Conservation (phyloP, 2,797 vertebrate species). For the Mionectes olivaceus region DNA sequence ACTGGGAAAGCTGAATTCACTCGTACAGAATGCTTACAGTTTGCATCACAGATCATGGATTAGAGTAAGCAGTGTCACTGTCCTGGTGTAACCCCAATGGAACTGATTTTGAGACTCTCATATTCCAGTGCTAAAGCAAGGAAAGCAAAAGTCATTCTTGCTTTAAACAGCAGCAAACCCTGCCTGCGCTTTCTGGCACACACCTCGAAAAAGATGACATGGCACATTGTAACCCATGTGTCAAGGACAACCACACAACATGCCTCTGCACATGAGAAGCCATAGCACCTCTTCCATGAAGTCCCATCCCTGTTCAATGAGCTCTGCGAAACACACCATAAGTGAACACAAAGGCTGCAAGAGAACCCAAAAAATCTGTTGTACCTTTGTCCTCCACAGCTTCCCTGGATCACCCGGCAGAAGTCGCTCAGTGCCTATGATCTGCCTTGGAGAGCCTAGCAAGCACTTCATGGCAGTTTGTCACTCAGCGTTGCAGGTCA, state of each 20-base stretch:
- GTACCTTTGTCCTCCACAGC: not conserved
- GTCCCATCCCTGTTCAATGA: not conserved
- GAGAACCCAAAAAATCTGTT: not conserved
- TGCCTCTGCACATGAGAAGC: not conserved
- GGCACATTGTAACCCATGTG: not conserved
- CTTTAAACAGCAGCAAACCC: not conserved
- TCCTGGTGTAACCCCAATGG: not conserved
- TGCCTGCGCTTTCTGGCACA: not conserved
- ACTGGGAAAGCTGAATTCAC: not conserved
- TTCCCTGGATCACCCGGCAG: not conserved
- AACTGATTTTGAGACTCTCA: not conserved
- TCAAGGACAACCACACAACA: not conserved
- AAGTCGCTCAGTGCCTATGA: not conserved
- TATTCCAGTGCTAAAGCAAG: not conserved
- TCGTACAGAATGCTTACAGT: rapidly evolving
- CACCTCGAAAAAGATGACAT: not conserved
- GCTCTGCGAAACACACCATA: not conserved
- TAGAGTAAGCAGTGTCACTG: not conserved
- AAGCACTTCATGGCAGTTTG: not conserved
- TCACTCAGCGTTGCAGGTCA: not conserved
- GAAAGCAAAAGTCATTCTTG: not conserved
- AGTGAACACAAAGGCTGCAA: not conserved
- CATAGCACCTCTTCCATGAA: not conserved
- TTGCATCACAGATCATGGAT: not conserved
- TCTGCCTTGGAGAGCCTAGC: not conserved